Evolutionary conservation across 2,888 invertebrate genomes (phyloP).

Genomic region (Nephrotoma appendiculata): DNA sequence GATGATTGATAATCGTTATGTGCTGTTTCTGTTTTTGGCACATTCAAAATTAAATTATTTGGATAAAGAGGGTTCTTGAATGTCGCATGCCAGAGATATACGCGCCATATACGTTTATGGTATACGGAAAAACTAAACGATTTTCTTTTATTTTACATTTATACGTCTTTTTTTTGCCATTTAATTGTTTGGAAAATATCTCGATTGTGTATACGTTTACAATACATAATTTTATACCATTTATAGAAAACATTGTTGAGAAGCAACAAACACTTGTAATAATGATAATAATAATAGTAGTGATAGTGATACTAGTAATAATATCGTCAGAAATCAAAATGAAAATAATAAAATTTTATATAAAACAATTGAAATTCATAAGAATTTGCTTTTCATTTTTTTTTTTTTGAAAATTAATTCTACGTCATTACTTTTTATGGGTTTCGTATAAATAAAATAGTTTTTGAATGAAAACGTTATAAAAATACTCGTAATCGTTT

Average conservation of each 20-base stretch:
- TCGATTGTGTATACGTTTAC: not conserved
- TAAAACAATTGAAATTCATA: not conserved
- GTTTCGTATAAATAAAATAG: not conserved
- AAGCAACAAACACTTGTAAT: not conserved
- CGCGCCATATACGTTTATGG: not conserved
- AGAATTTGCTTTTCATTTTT: not conserved
- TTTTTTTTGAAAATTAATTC: not conserved
- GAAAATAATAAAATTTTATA: not conserved
- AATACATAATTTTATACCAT: not conserved
- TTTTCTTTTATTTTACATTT: not conserved
- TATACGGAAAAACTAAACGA: not conserved
- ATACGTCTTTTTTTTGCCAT: not conserved
- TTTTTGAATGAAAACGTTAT: not conserved
- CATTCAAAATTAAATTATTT: not conserved
- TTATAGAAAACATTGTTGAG: not conserved
- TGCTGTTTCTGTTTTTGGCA: not conserved
- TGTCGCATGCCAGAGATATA: not conserved
- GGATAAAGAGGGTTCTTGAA: not conserved
- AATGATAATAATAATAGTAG: not conserved
- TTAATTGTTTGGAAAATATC: not conserved
- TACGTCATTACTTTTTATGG: not conserved
- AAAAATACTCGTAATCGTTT: not conserved
- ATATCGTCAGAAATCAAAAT: not conserved
- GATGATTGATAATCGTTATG: not conserved
- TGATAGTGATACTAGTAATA: not conserved